Evolutionary conservation across 2,888 invertebrate species (phyloP).

Genomic region (Seira sanloemensis): DNA sequence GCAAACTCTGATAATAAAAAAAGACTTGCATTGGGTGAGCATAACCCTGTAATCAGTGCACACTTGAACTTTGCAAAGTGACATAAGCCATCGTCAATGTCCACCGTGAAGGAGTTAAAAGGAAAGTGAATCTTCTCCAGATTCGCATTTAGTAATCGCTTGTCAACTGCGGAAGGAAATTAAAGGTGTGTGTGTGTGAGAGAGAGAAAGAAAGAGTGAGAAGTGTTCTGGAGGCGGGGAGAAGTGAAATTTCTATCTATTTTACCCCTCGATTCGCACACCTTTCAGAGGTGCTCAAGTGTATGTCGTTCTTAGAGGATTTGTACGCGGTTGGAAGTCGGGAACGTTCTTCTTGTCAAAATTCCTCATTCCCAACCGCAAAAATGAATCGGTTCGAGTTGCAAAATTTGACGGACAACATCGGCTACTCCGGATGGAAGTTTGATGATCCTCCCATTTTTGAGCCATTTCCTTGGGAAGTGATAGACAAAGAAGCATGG

Average conservation of each 20-base stretch:
- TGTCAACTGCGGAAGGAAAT: background rate
- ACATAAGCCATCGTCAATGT: conserved; percentile 12
- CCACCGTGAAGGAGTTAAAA: conserved; percentile 23
- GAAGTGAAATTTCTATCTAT: background rate
- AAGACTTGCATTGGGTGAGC: background rate
- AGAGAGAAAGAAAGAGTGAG: no score
- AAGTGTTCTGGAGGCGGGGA: no score
- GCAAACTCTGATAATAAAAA: conserved; percentile 11
- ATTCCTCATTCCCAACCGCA: background rate
- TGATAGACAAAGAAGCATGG: conserved; percentile 64
- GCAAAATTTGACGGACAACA: conserved; percentile 54
- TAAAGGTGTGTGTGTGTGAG: no score
- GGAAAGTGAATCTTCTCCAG: conserved; percentile 44
- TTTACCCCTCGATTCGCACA: background rate
- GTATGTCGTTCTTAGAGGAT: no score
- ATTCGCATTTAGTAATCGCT: conserved; percentile 26
- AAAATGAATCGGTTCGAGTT: conserved; percentile 41
- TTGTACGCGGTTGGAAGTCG: no score
- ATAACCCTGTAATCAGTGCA: conserved; percentile 33
- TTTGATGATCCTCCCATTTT: conserved; percentile 62
- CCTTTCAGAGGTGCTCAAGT: no score
- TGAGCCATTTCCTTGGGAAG: conserved; percentile 58
- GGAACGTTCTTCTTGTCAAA: background rate
- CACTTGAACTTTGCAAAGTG: conserved; percentile 48
- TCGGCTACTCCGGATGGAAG: conserved; percentile 60